phyloP scores from a whole-genome alignment of 2,888 invertebrate species.

The Sisyra nigra region DNA sequence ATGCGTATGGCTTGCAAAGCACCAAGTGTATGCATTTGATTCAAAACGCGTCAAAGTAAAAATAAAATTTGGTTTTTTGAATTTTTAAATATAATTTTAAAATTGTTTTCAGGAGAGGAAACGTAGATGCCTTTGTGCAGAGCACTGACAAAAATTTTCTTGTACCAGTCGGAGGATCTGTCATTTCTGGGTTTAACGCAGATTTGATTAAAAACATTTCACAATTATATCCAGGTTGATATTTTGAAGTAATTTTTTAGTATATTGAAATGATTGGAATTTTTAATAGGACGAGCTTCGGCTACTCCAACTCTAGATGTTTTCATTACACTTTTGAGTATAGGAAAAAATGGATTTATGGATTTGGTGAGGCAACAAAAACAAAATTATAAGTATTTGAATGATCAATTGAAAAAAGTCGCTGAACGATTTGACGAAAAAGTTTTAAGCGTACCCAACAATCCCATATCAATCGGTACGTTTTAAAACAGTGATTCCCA shows the following conservation, averaged over 20 bases:
- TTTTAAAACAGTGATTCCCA: no score
- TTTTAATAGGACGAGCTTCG: slow-evolving; percentile 54
- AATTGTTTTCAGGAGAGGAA: slow-evolving; percentile 33
- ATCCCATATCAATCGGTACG: slow-evolving; percentile 55
- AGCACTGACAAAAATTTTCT: slow-evolving; percentile 73
- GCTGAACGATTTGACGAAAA: slow-evolving; percentile 39
- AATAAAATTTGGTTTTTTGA: background rate
- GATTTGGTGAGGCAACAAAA: slow-evolving; percentile 40
- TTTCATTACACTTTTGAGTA: slow-evolving; percentile 55
- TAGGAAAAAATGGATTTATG: slow-evolving; percentile 49
- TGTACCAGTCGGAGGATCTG: slow-evolving; percentile 70
- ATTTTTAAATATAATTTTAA: background rate
- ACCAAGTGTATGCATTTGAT: slow-evolving; percentile 46
- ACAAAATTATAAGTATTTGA: slow-evolving; percentile 41
- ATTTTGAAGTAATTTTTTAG: slow-evolving; percentile 3
- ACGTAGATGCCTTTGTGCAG: slow-evolving; percentile 65
- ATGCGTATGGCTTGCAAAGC: slow-evolving; percentile 70
- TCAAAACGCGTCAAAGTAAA: slow-evolving; percentile 34
- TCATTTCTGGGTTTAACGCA: slow-evolving; percentile 54
- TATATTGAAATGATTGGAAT: no score
- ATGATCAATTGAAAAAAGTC: slow-evolving; percentile 33
- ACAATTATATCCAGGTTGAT: slow-evolving; percentile 50
- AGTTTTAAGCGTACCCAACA: slow-evolving; percentile 41
- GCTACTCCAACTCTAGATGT: slow-evolving; percentile 54
- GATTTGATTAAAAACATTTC: slow-evolving; percentile 43